phyloP scores from a whole-genome alignment of 2,888 invertebrate species.

The Eupithecia centaureata region DNA sequence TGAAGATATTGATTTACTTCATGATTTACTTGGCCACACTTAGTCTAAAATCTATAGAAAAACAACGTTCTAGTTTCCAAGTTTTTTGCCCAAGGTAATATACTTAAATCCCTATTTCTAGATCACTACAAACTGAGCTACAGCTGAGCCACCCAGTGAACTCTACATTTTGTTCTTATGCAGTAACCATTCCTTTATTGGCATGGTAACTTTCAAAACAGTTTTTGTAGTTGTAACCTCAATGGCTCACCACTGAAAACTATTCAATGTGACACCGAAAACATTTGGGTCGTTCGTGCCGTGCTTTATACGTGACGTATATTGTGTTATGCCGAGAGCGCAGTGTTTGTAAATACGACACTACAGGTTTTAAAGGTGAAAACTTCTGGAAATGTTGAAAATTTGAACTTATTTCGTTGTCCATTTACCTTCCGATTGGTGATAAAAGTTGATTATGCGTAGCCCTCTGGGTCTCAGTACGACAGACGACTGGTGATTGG shows the following conservation, averaged over 20 bases:
- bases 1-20: too few relatives aligned
- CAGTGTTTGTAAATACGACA: slow-evolving; percentile 4
- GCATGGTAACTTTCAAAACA: background rate
- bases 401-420: background rate
- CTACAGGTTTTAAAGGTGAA: background rate
- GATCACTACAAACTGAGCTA: too few relatives aligned
- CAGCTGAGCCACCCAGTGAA: background rate
- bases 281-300: slow-evolving; percentile 29
- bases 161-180: background rate
- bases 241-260: slow-evolving; percentile 23
- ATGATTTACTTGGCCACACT: too few relatives aligned
- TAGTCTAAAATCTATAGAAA: too few relatives aligned
- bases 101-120: too few relatives aligned
- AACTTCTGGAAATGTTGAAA: background rate
- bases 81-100: too few relatives aligned
- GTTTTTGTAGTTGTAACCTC: background rate
- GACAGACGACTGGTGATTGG: too few relatives aligned
- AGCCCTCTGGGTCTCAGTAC: too few relatives aligned
- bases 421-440: background rate
- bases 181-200: slow-evolving; percentile 7
- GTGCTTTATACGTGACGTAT: slow-evolving; percentile 24
- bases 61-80: too few relatives aligned
- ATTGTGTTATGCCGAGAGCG: slow-evolving; percentile 19
- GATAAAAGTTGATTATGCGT: background rate
- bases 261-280: slow-evolving; percentile 35